Conservation (phyloP, 2,113 vertebrate species). For the Formicarius rufipectus region DNA sequence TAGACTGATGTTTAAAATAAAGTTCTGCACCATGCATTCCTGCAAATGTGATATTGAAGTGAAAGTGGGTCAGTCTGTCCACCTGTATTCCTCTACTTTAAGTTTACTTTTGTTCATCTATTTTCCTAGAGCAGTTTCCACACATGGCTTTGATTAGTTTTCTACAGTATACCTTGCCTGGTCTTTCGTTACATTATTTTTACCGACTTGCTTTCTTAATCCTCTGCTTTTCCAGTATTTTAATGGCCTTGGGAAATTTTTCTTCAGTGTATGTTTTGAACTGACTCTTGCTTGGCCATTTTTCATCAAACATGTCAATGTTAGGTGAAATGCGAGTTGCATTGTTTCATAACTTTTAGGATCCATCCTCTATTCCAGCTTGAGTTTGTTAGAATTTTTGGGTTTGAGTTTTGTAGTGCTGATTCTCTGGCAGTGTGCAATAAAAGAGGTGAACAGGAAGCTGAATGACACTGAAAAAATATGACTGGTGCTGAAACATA, state of each 20-base stretch:
- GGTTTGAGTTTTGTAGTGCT: background rate
- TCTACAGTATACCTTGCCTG: background rate
- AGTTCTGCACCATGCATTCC: background rate
- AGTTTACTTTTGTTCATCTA: background rate
- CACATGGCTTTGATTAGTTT: background rate
- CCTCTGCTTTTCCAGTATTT: background rate
- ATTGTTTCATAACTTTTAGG: background rate
- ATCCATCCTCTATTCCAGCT: background rate
- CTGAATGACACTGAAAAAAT: background rate
- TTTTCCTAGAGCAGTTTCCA: background rate
- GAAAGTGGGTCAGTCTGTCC: background rate
- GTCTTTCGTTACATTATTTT: background rate
- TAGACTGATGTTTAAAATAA: background rate
- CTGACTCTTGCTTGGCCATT: background rate
- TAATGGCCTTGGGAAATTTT: background rate
- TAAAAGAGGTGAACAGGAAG: background rate
- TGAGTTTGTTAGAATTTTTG: background rate
- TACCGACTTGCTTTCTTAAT: background rate
- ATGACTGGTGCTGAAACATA: background rate
- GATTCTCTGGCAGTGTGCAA: background rate
- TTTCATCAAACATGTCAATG: background rate
- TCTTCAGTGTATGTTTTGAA: background rate
- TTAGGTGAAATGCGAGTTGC: background rate
- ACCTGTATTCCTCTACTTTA: background rate
- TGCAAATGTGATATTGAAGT: background rate